Conservation (phyloP, 2,113 vertebrate genomes). For the Rutilus rutilus region DNA sequence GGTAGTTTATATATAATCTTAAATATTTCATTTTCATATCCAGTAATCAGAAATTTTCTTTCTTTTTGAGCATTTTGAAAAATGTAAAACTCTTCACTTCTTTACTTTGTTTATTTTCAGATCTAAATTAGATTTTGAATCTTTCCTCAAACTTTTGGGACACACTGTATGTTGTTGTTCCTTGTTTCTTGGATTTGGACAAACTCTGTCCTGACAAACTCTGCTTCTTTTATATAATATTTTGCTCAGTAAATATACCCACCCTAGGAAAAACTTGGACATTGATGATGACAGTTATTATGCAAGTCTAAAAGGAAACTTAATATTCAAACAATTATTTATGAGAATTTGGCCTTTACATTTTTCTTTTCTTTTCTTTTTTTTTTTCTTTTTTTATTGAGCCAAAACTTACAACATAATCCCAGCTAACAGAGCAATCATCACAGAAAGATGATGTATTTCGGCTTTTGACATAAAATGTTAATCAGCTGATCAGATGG, state of each 20-base stretch:
- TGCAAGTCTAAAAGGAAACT: slow-evolving; percentile 10
- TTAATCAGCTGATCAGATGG: slow-evolving; percentile 5
- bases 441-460: slow-evolving; percentile 62
- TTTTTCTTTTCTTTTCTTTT: slow-evolving; percentile 22
- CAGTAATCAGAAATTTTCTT: neutral
- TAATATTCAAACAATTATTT: neutral
- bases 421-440: slow-evolving; percentile 11
- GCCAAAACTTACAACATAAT: slow-evolving; percentile 57
- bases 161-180: neutral
- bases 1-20: neutral
- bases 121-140: neutral
- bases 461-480: slow-evolving; percentile 46
- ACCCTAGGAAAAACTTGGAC: slow-evolving; percentile 18
- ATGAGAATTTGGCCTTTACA: slow-evolving; percentile 47
- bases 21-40: neutral
- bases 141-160: slow-evolving; percentile 3
- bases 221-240: slow-evolving; percentile 18
- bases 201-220: neutral
- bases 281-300: neutral
- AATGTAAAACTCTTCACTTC: neutral
- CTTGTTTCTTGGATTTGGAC: neutral
- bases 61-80: neutral
- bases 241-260: slow-evolving; percentile 14
- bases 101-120: neutral
- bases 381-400: neutral